These are phyloP conservation scores for Aegotheles bennettii DNA, from an alignment of 2,113 vertebrate species.

Conservation along the genomic window DNA sequence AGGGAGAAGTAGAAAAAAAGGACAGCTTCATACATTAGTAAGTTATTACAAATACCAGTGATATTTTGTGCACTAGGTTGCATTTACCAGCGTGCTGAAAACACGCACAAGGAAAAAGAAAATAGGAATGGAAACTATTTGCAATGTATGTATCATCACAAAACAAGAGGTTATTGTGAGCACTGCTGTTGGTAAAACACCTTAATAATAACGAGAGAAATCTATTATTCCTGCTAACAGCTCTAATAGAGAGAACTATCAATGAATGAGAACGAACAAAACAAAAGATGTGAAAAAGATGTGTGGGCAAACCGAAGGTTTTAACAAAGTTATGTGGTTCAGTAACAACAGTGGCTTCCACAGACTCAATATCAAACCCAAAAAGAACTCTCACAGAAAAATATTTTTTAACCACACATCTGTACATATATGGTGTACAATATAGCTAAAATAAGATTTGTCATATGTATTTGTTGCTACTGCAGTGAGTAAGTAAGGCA, in stretches of 20 bases:
- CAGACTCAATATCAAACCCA: neutral
- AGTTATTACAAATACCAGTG: neutral
- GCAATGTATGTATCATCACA: neutral
- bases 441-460: neutral
- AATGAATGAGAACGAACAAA: neutral
- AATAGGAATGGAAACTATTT: neutral
- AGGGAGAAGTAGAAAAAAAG: neutral
- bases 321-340: neutral
- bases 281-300: neutral
- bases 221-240: neutral
- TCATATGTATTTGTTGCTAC: neutral
- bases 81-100: neutral
- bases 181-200: neutral
- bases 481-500: neutral
- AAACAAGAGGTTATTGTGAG: neutral
- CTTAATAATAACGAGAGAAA: neutral
- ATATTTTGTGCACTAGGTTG: neutral
- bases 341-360: neutral
- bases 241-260: neutral
- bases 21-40: neutral
- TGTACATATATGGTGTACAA: neutral
- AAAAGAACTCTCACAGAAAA: neutral
- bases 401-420: neutral
- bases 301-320: neutral
- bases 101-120: neutral